phyloP scores from a whole-genome alignment of 2,797 vertebrate genomes.

The Pseudochirops corinnae region DNA sequence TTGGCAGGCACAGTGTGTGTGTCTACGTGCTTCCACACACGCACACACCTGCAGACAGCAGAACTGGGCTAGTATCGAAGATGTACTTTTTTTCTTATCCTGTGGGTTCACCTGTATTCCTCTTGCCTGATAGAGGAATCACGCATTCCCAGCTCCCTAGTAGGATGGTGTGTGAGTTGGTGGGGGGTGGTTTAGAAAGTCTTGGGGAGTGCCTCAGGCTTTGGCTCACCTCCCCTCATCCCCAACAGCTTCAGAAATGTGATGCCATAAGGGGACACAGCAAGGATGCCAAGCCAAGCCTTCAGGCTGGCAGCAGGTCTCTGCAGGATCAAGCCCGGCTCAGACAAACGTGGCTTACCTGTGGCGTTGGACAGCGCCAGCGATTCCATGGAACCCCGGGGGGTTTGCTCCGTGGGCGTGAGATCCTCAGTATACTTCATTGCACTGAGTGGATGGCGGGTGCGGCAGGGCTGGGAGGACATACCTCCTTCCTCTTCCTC shows the following conservation, averaged over 20 bases:
- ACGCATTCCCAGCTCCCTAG: not conserved
- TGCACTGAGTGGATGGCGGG: slow-evolving; percentile 95
- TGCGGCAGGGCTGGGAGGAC: slow-evolving; percentile 89
- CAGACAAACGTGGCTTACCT: slow-evolving; percentile 84
- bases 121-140: not conserved
- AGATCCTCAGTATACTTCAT: slow-evolving; percentile 95
- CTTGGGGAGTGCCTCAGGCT: not conserved
- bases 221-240: not conserved
- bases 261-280: too few species aligned
- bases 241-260: not conserved
- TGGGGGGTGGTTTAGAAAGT: not conserved
- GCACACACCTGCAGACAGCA: not conserved
- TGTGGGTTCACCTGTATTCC: not conserved
- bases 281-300: rapidly evolving
- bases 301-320: not conserved
- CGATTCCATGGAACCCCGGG: slow-evolving; percentile 96
- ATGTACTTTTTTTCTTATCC: not conserved
- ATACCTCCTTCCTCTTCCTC: slow-evolving; percentile 91
- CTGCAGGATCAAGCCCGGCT: rapidly evolving
- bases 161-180: not conserved
- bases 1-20: not conserved
- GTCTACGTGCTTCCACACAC: not conserved
- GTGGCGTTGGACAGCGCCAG: slow-evolving; percentile 94
- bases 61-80: rapidly evolving
- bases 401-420: slow-evolving; percentile 94